phyloP scores from a whole-genome alignment of 1,140 invertebrate genomes.

The Lepidurus packardi region DNA sequence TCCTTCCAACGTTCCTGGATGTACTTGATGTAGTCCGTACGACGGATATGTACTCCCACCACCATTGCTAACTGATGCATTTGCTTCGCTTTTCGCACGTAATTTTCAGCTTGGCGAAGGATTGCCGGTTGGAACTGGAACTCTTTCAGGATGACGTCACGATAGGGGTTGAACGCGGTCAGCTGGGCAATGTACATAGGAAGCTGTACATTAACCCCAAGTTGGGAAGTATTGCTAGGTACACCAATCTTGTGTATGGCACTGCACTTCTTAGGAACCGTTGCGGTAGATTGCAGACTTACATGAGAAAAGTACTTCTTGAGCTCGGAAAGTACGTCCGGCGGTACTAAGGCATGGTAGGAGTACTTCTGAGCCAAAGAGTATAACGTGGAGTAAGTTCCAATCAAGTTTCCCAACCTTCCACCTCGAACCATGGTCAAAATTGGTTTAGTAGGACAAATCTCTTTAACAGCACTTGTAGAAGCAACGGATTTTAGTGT shows the following conservation, averaged over 20 bases:
- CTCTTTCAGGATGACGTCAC: background rate
- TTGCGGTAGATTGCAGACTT: background rate
- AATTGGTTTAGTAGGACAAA: background rate
- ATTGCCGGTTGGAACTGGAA: background rate
- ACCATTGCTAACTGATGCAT: background rate
- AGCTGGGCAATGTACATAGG: background rate
- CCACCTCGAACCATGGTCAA: background rate
- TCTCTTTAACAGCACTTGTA: background rate
- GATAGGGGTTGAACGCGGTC: background rate
- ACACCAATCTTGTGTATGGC: background rate
- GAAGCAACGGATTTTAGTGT: no score
- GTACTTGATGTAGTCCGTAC: background rate
- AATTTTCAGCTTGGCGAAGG: background rate
- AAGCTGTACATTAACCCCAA: background rate
- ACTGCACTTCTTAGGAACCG: background rate
- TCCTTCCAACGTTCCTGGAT: background rate
- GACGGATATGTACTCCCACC: background rate
- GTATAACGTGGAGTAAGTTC: background rate
- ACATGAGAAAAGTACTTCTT: background rate
- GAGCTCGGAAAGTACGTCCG: background rate
- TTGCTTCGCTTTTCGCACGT: background rate
- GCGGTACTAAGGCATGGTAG: background rate
- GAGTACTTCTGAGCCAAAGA: background rate
- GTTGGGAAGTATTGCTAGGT: background rate
- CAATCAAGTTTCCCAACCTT: background rate